phyloP scores from a whole-genome alignment of 1,140 invertebrate species.

The Drosophila ogumai region DNA sequence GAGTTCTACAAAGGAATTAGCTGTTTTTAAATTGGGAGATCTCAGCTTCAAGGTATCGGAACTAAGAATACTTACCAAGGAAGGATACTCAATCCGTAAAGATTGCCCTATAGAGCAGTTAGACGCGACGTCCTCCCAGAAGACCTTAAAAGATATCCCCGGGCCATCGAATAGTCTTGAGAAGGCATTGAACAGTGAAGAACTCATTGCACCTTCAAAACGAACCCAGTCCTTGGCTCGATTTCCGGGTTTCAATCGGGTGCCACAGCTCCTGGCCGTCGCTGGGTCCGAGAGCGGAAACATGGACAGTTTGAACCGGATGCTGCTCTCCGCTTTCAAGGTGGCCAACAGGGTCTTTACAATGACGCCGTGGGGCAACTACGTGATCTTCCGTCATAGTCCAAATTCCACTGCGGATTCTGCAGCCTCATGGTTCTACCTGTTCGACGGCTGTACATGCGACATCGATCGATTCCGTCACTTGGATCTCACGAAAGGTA shows the following conservation, averaged over 20 bases:
- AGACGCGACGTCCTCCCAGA: neutral
- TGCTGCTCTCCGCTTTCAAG: constrained; percentile 58
- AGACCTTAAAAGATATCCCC: no score
- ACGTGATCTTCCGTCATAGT: constrained; percentile 62
- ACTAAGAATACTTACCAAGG: neutral
- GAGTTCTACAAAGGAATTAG: neutral
- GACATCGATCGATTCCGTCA: constrained; percentile 73
- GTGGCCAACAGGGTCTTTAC: constrained; percentile 66
- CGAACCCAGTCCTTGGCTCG: neutral
- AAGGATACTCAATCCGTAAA: neutral
- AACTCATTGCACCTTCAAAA: neutral
- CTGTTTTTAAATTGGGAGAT: neutral
- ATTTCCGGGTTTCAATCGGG: constrained; percentile 62
- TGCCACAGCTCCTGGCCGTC: constrained; percentile 63
- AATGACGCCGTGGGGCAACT: constrained; percentile 82
- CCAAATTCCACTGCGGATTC: neutral
- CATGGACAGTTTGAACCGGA: constrained; percentile 50
- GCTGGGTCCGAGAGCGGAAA: constrained; percentile 71
- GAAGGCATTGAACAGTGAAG: neutral
- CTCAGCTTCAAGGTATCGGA: neutral
- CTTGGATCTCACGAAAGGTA: constrained; percentile 69
- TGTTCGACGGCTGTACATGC: constrained; percentile 73
- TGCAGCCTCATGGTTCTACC: constrained; percentile 41
- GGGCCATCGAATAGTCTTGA: neutral
- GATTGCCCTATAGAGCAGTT: neutral